Evolutionary conservation across 2,888 invertebrate species (phyloP).

Genomic region (Epicampocera succincta): DNA sequence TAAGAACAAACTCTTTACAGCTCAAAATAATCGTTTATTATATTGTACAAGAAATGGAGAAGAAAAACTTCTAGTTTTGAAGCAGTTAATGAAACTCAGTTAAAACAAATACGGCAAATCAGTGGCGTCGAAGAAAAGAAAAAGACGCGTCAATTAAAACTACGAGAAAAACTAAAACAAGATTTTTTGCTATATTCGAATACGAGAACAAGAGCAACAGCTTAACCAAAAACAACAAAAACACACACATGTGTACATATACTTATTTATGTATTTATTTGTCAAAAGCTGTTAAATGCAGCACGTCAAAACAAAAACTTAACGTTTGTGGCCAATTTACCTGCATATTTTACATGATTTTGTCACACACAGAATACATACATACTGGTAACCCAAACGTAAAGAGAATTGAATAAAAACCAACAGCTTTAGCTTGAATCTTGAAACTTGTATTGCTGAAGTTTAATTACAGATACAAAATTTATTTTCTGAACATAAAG

Average conservation of each 20-base stretch:
- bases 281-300: slow-evolving; percentile 16
- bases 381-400: background rate
- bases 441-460: slow-evolving; percentile 25
- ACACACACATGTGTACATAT: background rate
- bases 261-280: too few relatives aligned
- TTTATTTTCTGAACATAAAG: slow-evolving; percentile 1
- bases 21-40: slow-evolving; percentile 22
- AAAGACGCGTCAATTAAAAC: slow-evolving; percentile 51
- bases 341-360: background rate
- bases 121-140: slow-evolving; percentile 7
- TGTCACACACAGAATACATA: slow-evolving; percentile 7
- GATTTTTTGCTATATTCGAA: slow-evolving; percentile 26
- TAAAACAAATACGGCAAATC: slow-evolving; percentile 29
- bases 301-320: slow-evolving; percentile 1
- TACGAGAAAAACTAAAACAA: slow-evolving; percentile 43
- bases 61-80: background rate
- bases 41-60: background rate
- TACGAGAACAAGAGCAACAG: slow-evolving; percentile 55
- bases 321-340: slow-evolving; percentile 17
- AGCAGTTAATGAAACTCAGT: slow-evolving; percentile 8
- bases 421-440: slow-evolving; percentile 46
- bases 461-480: slow-evolving; percentile 29
- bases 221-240: slow-evolving; percentile 28
- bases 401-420: slow-evolving; percentile 62
- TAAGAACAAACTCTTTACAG: slow-evolving; percentile 34